A percentile compares a stretch with the other conserved stretches of the same genome.
Conservation (phyloP, 2,797 vertebrate species). For the Adrianichthys oophorus region DNA sequence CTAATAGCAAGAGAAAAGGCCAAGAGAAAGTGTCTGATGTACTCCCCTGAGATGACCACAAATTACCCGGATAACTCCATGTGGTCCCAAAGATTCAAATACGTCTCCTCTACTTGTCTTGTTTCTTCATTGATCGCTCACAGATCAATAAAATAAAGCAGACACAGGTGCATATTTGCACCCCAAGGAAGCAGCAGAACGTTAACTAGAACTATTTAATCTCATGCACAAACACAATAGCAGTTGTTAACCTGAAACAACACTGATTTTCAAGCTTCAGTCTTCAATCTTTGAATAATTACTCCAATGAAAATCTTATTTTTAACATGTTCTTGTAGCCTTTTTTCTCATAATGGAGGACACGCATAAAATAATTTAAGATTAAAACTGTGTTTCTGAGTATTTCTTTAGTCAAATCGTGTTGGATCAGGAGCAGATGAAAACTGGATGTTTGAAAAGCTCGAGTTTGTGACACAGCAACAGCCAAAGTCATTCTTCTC, state of each 20-base stretch:
- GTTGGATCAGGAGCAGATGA: no score
- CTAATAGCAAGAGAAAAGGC: neutral
- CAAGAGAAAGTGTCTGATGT: conserved; percentile 5
- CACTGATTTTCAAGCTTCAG: conserved; percentile 32
- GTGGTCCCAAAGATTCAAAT: conserved; percentile 26
- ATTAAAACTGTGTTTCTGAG: no score
- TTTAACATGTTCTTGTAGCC: no score
- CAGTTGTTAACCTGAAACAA: conserved; percentile 5
- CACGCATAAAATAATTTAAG: no score
- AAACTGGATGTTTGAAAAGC: no score
- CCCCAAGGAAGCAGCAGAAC: conserved; percentile 27
- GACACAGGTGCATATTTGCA: conserved; percentile 60
- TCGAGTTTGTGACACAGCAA: no score
- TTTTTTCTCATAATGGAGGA: no score
- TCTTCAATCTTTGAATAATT: conserved; percentile 16
- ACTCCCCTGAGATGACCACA: conserved; percentile 8
- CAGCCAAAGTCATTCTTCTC: no score
- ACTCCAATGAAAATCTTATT: conserved; percentile 9
- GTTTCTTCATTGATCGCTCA: conserved; percentile 50
- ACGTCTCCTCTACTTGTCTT: conserved; percentile 45
- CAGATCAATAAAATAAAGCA: conserved; percentile 57
- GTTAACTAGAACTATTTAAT: conserved; percentile 45
- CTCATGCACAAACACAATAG: neutral
- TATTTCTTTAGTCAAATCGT: no score
- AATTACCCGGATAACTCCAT: conserved; percentile 4